A percentile compares a stretch with the other conserved stretches of the same genome.
Evolutionary conservation across 2,113 vertebrate species (phyloP).

Genomic region (Carassius carassius): DNA sequence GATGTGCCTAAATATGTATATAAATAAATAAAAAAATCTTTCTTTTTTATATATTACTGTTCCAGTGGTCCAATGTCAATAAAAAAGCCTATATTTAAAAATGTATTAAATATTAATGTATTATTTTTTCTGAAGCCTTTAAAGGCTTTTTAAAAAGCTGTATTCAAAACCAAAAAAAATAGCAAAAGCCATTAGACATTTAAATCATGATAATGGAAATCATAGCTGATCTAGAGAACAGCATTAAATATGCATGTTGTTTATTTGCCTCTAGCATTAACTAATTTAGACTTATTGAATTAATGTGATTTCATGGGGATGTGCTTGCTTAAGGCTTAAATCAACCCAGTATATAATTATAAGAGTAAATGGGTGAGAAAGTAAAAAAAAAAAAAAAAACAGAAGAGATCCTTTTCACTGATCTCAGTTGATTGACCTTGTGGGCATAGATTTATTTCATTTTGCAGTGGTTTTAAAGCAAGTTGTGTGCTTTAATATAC

Average conservation of each 20-base stretch:
- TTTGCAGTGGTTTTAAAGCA: constrained; percentile 2
- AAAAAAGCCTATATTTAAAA: too few relatives aligned
- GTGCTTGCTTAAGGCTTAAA: constrained; percentile 6
- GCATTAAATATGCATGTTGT: constrained; percentile 12
- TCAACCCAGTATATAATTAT: constrained; percentile 11
- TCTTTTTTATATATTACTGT: too few relatives aligned
- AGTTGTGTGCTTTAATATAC: neutral
- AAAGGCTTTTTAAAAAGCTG: neutral
- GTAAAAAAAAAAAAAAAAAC: too few relatives aligned
- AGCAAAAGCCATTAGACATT: neutral
- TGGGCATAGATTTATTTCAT: neutral
- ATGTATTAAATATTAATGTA: neutral
- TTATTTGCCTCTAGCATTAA: constrained; percentile 1
- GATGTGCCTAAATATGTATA: too few relatives aligned
- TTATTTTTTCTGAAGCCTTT: neutral
- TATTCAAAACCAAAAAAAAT: neutral
- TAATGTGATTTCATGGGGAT: constrained; percentile 12
- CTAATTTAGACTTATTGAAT: constrained; percentile 11
- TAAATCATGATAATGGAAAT: neutral
- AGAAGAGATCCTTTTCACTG: neutral
- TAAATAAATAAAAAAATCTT: too few relatives aligned
- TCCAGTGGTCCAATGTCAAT: too few relatives aligned
- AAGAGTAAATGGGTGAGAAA: neutral
- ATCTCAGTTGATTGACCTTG: neutral
- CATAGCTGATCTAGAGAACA: neutral